Percentiles rank a stretch among this genome's conserved stretches.
These are phyloP conservation scores for Sturmia bella DNA, from an alignment of 2,888 invertebrate species.

Conservation along the genomic window DNA sequence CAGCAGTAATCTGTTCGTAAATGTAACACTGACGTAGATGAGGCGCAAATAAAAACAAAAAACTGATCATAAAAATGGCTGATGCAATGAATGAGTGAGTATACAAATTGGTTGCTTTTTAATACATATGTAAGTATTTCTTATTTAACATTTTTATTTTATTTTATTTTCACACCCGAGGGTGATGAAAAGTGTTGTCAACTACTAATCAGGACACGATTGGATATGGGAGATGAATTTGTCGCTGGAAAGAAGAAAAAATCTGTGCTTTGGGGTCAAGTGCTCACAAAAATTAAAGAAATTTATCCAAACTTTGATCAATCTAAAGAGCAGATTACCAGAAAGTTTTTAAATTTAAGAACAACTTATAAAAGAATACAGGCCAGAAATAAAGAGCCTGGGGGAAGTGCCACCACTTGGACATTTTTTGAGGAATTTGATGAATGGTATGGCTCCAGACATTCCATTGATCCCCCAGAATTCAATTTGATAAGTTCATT, in stretches of 20 bases:
- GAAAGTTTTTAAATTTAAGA: conserved; percentile 50
- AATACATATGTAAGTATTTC: too few relatives aligned
- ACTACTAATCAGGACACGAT: background rate
- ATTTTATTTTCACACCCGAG: background rate
- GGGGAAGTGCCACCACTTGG: conserved; percentile 44
- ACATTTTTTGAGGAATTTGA: conserved; percentile 40
- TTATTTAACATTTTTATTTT: too few relatives aligned
- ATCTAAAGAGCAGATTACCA: conserved; percentile 31
- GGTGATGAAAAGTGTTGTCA: background rate
- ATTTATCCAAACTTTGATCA: conserved; percentile 9
- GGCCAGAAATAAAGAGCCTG: conserved; percentile 52
- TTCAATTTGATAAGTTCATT: conserved; percentile 35
- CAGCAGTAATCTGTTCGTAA: conserved; percentile 1
- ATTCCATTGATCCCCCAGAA: conserved; percentile 49
- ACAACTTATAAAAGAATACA: conserved; percentile 54
- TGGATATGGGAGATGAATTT: background rate
- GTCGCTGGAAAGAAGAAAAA: background rate
- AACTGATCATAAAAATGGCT: conserved; percentile 29
- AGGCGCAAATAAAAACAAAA: conserved; percentile 21
- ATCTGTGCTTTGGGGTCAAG: conserved; percentile 4
- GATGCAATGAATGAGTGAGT: too few relatives aligned
- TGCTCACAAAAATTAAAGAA: background rate
- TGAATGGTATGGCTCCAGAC: conserved; percentile 46
- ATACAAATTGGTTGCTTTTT: background rate
- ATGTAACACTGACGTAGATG: conserved; percentile 7